Evolutionary conservation across 1,140 invertebrate genomes (phyloP).

Genomic region (Caligus rogercresseyi): DNA sequence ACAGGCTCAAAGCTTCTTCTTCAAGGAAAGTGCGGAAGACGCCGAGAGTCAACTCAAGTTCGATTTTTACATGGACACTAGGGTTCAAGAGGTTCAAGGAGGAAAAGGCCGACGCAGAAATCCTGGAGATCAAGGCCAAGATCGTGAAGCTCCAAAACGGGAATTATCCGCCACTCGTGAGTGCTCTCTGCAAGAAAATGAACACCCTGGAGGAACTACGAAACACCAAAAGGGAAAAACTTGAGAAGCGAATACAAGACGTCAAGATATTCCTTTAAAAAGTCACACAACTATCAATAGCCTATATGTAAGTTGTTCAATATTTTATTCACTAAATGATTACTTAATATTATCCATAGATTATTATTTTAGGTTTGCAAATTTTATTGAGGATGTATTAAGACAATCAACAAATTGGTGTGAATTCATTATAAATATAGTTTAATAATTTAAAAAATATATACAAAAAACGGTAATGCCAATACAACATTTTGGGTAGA

Average conservation of each 20-base stretch:
- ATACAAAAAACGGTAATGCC: too few relatives aligned
- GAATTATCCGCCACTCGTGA: background rate
- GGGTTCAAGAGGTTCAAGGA: background rate
- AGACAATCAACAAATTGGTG: too few relatives aligned
- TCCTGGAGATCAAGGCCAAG: background rate
- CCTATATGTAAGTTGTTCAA: background rate
- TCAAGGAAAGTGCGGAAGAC: background rate
- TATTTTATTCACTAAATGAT: too few relatives aligned
- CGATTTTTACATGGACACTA: background rate
- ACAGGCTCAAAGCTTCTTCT: background rate
- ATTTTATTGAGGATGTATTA: too few relatives aligned
- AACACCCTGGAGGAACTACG: background rate
- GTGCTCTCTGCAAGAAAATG: background rate
- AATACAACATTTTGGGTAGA: too few relatives aligned
- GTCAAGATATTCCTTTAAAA: background rate
- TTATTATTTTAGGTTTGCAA: too few relatives aligned
- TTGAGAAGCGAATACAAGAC: background rate
- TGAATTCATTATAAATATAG: too few relatives aligned
- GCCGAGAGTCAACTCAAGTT: background rate
- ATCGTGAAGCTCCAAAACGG: background rate
- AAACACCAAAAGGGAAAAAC: background rate
- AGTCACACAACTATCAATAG: background rate
- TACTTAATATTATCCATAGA: too few relatives aligned
- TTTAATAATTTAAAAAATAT: too few relatives aligned
- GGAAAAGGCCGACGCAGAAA: background rate